A percentile compares a stretch with the other conserved stretches of the same genome.
These are phyloP conservation scores for Cremastinae sp. DNA, from an alignment of 2,888 invertebrate species.

Conservation along the genomic window DNA sequence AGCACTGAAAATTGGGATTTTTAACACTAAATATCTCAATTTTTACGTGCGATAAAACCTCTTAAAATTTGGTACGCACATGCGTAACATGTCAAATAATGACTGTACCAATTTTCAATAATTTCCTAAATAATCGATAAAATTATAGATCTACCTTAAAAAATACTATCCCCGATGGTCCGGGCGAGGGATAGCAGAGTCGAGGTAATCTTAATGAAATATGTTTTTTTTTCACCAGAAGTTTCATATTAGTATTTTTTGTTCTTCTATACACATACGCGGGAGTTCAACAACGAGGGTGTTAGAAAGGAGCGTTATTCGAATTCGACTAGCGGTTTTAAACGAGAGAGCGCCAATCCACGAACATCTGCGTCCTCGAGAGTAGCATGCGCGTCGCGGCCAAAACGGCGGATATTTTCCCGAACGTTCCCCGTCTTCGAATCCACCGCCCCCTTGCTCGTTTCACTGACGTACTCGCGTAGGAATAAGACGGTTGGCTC, in stretches of 20 bases:
- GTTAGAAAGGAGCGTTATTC: slow-evolving; percentile 47
- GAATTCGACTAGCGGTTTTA: slow-evolving; percentile 63
- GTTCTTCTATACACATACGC: not conserved
- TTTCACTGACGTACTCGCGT: slow-evolving; percentile 20
- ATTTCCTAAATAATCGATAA: too few species aligned
- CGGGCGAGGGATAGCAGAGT: not conserved
- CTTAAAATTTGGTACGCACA: too few species aligned
- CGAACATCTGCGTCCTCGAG: slow-evolving; percentile 62
- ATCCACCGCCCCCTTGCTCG: not conserved
- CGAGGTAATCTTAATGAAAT: slow-evolving; percentile 7
- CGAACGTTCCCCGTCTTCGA: slow-evolving; percentile 38
- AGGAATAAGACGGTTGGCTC: slow-evolving; percentile 21
- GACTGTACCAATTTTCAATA: too few species aligned
- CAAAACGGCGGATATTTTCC: slow-evolving; percentile 53
- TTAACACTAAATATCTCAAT: too few species aligned
- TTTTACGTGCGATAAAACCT: too few species aligned
- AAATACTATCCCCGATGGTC: not conserved
- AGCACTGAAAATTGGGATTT: too few species aligned
- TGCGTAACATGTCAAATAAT: too few species aligned
- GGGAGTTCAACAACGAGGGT: slow-evolving; percentile 16
- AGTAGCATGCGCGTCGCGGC: slow-evolving; percentile 37
- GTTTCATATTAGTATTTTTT: not conserved
- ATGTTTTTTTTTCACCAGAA: slow-evolving; percentile 3
- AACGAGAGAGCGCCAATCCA: slow-evolving; percentile 61
- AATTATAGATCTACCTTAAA: too few species aligned